A percentile compares a stretch with the other conserved stretches of the same genome.
These are phyloP conservation scores for Serinus canaria DNA, from an alignment of 2,113 vertebrate species.

Conservation along the genomic window DNA sequence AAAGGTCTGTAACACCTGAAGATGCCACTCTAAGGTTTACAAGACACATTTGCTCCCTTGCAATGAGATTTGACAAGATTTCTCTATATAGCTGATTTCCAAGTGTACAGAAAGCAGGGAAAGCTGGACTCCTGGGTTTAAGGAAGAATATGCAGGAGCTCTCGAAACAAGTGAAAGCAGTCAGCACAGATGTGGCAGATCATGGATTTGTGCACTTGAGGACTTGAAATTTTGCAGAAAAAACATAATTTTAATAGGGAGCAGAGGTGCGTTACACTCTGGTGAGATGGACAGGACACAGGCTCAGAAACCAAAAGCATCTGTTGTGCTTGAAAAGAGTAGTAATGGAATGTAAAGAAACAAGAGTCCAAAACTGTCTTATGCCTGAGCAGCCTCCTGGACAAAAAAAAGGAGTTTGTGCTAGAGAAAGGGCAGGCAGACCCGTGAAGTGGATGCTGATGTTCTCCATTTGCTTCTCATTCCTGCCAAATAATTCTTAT, in stretches of 20 bases:
- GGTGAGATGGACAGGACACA: not conserved
- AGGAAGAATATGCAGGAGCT: not conserved
- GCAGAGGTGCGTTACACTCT: not conserved
- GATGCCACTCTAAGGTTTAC: not conserved
- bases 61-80: not conserved
- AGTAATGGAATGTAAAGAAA: not conserved
- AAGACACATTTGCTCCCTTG: not conserved
- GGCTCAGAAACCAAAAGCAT: not conserved
- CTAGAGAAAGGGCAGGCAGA: not conserved
- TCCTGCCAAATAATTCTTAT: constrained; percentile 6
- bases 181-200: not conserved
- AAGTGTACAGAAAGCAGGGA: not conserved
- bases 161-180: not conserved
- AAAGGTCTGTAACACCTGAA: not conserved
- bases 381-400: not conserved
- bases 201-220: not conserved
- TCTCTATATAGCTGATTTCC: not conserved
- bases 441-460: not conserved
- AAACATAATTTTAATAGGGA: not conserved
- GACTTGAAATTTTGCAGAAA: not conserved
- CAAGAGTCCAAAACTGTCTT: not conserved
- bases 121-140: not conserved
- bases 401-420: not conserved
- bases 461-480: not conserved
- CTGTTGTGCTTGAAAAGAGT: not conserved